Evolutionary conservation across 2,888 invertebrate species (phyloP), one percentile per base, ranked within the genome.

Genomic region (Aspidiotus rigidus): DNA sequence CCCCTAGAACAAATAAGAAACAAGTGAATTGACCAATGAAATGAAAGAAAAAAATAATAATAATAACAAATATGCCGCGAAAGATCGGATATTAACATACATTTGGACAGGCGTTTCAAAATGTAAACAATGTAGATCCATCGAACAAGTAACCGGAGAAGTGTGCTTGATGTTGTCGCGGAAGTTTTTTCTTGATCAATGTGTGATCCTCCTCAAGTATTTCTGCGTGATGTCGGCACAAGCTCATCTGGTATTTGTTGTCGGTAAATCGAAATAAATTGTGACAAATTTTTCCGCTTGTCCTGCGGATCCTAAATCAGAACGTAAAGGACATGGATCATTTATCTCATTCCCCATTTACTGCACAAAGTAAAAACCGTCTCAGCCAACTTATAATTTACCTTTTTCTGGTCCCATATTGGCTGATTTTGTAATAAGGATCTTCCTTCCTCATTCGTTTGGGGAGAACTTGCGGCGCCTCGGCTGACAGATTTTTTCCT

Each of bases 161-260:
- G 0, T 74, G 75, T 0, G 80, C 78, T 7, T 79, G 78, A 71
- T 88, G 86, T 0, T 81, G 76, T 11, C 80, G 78, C 1, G 90
- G 72, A 2, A 89, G 77, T 0, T 78, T 81, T 74, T 85, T 87
- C 6, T 87, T 83, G 0, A 84, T 76, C 0, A 75, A 74, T 0
- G 86, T 86, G 55, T 82, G 78, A 72, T 91, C 90, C 71, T 89
- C 84, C 0, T 86, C 85, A 0, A 79, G 76, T 73, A 89, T 85
- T 72, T 89, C 88, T 0, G 92, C 89, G 3, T 85, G 82, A 75
- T 91, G 91, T 70, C 90, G 87, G 73, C 84, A 85, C 0, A 92
- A 77, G 0, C 84, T 80, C 89, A 92, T 62, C 86, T 80, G n/a
- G n/a, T n/a, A n/a, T n/a, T n/a, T n/a, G n/a, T n/a, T n/a, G n/a